phyloP scores from a whole-genome alignment of 1,140 invertebrate species.

The Maniola jurtina region DNA sequence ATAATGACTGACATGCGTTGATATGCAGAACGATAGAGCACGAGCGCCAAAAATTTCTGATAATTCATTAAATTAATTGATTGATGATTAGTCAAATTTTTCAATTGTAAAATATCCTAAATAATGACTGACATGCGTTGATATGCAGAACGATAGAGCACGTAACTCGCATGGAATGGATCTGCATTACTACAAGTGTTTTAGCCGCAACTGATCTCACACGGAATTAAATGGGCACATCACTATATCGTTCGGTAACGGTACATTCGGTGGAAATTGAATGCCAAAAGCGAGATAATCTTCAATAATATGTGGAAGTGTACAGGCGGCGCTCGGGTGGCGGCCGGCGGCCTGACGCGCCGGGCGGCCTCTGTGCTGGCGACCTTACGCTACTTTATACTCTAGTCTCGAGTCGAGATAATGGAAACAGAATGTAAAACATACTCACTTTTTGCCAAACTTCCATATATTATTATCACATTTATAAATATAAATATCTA shows the following conservation, averaged over 20 bases:
- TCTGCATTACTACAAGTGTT: constrained; percentile 2
- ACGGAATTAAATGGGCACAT: neutral
- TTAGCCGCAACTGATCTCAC: constrained; percentile 6
- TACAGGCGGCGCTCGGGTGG: constrained; percentile 23
- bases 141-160: constrained; percentile 10
- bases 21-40: too few relatives aligned
- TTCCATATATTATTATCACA: constrained; percentile 77
- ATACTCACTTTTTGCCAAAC: constrained; percentile 68
- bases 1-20: too few relatives aligned
- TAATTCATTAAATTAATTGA: too few relatives aligned
- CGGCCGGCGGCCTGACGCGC: constrained; percentile 25
- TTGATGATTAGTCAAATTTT: neutral
- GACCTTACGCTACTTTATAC: constrained; percentile 30
- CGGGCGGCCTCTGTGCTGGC: constrained; percentile 11
- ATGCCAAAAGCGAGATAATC: constrained; percentile 65
- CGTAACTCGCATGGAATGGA: constrained; percentile 11
- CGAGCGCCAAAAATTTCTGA: too few relatives aligned
- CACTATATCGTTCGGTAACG: constrained; percentile 28
- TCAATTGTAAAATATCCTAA: too few relatives aligned
- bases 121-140: neutral
- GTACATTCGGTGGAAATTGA: constrained; percentile 37
- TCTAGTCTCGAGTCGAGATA: constrained; percentile 55
- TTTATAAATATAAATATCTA: constrained; percentile 74
- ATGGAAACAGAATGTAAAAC: constrained; percentile 58
- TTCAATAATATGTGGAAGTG: constrained; percentile 74